Conservation (phyloP, 2,113 vertebrate genomes). For the Notechis scutatus region DNA sequence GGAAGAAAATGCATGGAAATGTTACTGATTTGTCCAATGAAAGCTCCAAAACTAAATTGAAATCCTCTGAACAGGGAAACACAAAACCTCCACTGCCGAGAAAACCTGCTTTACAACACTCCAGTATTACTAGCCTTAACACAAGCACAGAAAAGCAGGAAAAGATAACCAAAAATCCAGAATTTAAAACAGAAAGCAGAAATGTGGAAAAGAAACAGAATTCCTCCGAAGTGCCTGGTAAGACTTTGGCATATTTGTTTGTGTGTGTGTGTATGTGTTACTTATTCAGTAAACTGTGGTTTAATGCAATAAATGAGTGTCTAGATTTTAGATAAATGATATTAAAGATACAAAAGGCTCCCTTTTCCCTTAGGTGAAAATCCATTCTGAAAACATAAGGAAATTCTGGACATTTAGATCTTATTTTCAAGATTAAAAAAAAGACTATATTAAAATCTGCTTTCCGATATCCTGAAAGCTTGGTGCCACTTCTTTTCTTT, state of each 20-base stretch:
- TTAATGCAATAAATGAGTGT: neutral
- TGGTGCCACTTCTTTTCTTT: neutral
- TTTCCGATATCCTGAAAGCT: neutral
- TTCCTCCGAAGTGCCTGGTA: constrained; percentile 71
- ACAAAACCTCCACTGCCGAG: constrained; percentile 68
- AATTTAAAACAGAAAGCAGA: constrained; percentile 57
- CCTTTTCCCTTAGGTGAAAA: neutral
- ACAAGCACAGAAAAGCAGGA: constrained; percentile 52
- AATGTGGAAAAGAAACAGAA: constrained; percentile 56
- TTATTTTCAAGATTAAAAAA: neutral
- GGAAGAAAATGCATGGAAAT: neutral
- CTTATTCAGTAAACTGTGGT: neutral
- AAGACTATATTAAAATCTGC: neutral
- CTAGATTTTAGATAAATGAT: neutral
- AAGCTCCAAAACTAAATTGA: constrained; percentile 61
- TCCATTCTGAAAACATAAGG: neutral
- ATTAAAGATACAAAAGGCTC: neutral
- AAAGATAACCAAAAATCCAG: constrained; percentile 35
- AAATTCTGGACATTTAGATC: neutral
- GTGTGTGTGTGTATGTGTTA: neutral
- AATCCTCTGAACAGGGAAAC: constrained; percentile 61
- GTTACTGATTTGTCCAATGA: constrained; percentile 46
- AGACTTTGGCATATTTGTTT: constrained; percentile 43
- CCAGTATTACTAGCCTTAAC: constrained; percentile 33
- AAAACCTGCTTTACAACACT: constrained; percentile 68